Evolutionary conservation across 2,888 invertebrate genomes (phyloP).

Genomic region (Cabera pusaria): DNA sequence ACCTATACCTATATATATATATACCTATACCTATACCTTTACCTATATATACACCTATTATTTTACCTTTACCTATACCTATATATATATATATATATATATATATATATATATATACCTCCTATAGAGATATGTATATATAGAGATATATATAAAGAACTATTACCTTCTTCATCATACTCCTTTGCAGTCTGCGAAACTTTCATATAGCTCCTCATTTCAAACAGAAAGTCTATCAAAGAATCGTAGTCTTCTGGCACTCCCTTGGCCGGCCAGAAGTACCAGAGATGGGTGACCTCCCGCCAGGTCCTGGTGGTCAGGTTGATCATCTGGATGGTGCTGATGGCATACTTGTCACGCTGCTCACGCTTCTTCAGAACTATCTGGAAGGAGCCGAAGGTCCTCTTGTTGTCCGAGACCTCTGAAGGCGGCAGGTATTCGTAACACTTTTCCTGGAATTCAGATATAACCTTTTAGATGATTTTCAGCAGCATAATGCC

Average conservation of each 20-base stretch:
- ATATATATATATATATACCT: too few relatives aligned
- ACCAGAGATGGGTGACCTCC: slow-evolving; percentile 96
- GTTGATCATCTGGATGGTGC: slow-evolving; percentile 92
- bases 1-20: too few relatives aligned
- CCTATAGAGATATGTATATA: too few relatives aligned
- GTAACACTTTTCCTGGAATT: slow-evolving; percentile 91
- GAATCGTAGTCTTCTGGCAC: slow-evolving; percentile 93
- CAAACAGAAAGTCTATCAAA: slow-evolving; percentile 93
- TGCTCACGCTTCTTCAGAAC: slow-evolving; percentile 94
- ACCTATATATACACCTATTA: too few relatives aligned
- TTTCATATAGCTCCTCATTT: slow-evolving; percentile 87
- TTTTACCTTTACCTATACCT: too few relatives aligned
- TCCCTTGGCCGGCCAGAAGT: slow-evolving; percentile 96
- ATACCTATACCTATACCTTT: too few relatives aligned
- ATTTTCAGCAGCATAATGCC: too few relatives aligned
- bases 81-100: too few relatives aligned
- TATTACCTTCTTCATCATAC: slow-evolving; percentile 77
- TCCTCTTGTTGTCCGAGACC: slow-evolving; percentile 93
- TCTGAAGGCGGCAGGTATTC: slow-evolving; percentile 96
- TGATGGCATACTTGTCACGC: slow-evolving; percentile 95
- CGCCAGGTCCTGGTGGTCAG: slow-evolving; percentile 91
- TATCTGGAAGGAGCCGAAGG: slow-evolving; percentile 94
- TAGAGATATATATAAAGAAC: too few relatives aligned
- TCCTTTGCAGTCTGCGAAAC: slow-evolving; percentile 77
- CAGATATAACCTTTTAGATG: too few relatives aligned